Evolutionary conservation across 2,888 invertebrate genomes (phyloP), one percentile per base, ranked within the genome.

Genomic region (Agrenia bidenticulata): DNA sequence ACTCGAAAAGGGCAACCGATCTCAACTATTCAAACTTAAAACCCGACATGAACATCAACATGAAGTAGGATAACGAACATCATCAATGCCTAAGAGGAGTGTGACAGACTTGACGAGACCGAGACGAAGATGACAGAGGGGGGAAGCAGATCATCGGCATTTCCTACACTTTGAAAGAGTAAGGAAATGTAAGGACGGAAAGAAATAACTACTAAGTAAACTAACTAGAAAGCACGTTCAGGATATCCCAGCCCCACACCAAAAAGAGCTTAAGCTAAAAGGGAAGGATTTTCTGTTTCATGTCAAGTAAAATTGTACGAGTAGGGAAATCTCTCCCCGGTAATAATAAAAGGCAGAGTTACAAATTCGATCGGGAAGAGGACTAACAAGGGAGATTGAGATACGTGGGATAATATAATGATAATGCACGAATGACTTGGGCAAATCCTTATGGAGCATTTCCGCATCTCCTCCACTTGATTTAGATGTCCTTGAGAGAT

Each of bases 341-440:
- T 19, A 45, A 19, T 45, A 45, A 45, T 55, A 55, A 55, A 27
- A 24, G 55, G 55, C 27, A 55, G 27, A 55, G 26, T 55, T 55
- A 55, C 55, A 55, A 55, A 55, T 55, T 55, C 55, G 26, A 55
- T 55, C 55, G 55, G 55, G 32, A 55, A 55, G 53, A 24, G 49
- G 7, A 7, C 17, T 51, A 21, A 23, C 15, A 23, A 23, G 51
- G 11, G 51, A 23, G 19, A 55, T 13, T 2, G 32, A 24, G 21
- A 24, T 51, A 19, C n/a, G 55, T 55, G 55, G 24, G 55, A 55
- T 55, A 27, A 26, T 55, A 45, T 11, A 51, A 51, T 51, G 24
- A 55, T 15, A 32, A 13, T 55, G 55, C 55, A 55, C 55, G 55
- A 55, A 26, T 55, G 55, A 17, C 19, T 55, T n/a, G 17, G 26